These are phyloP conservation scores for Pseudochromis fuscus DNA, from an alignment of 2,797 vertebrate species.

Conservation along the genomic window DNA sequence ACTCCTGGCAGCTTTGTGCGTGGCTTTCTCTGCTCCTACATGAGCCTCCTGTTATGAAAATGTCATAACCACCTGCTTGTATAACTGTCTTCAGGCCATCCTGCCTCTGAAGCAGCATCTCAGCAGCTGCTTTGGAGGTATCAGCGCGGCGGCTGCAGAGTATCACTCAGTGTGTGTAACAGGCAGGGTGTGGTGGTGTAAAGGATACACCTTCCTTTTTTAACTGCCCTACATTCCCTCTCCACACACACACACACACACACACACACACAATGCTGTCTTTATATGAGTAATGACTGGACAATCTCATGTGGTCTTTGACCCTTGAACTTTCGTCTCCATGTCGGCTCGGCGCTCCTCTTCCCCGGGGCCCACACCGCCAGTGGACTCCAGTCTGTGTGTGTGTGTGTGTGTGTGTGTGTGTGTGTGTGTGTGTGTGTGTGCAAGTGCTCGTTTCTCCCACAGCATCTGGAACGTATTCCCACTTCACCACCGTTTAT, in stretches of 20 bases:
- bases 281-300: constrained; percentile 69
- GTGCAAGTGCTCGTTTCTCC: constrained; percentile 38
- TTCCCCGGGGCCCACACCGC: constrained; percentile 55
- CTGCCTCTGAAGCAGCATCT: constrained; percentile 44
- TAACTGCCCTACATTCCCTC: constrained; percentile 78
- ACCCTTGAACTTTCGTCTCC: constrained; percentile 67
- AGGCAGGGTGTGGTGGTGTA: constrained; percentile 61
- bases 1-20: constrained; percentile 6
- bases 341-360: constrained; percentile 36
- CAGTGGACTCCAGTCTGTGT: constrained; percentile 36
- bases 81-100: constrained; percentile 6
- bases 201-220: constrained; percentile 78
- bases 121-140: constrained; percentile 58
- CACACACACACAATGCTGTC: constrained; percentile 46
- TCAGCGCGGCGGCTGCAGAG: constrained; percentile 6
- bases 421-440: constrained; percentile 31
- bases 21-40: constrained; percentile 1
- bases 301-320: constrained; percentile 70
- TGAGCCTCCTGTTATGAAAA: constrained; percentile 47
- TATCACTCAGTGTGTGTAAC: constrained; percentile 44
- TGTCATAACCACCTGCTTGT: constrained; percentile 41
- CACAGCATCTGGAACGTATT: constrained; percentile 82
- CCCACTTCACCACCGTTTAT: constrained; percentile 76
- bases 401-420: constrained; percentile 26
- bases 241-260: constrained; percentile 29